phyloP scores from a whole-genome alignment of 2,888 invertebrate genomes.

The Oligia latruncula region DNA sequence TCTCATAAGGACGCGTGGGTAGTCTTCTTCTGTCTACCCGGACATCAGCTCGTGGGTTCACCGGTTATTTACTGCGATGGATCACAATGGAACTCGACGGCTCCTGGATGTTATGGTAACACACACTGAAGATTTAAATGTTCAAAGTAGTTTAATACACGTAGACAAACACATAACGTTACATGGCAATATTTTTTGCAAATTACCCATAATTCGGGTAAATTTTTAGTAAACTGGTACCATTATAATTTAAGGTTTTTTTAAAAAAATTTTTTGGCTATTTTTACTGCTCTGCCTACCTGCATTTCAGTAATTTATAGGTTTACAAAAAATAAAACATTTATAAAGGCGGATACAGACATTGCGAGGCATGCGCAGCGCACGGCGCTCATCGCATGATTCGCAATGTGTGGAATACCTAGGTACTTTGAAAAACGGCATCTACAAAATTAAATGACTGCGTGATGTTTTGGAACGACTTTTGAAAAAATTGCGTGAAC shows the following conservation, averaged over 20 bases:
- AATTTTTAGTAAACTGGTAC: constrained; percentile 9
- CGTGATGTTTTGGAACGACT: too few relatives aligned
- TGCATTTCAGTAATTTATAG: neutral
- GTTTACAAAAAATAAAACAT: neutral
- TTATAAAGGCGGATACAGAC: too few relatives aligned
- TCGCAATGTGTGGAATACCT: too few relatives aligned
- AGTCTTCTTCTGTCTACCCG: constrained; percentile 92
- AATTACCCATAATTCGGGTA: constrained; percentile 35
- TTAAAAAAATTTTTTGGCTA: too few relatives aligned
- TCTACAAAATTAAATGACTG: too few relatives aligned
- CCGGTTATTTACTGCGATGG: constrained; percentile 93
- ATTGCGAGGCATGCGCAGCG: too few relatives aligned
- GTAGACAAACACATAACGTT: constrained; percentile 2
- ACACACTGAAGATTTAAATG: neutral
- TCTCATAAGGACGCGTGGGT: constrained; percentile 90
- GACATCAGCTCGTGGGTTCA: constrained; percentile 91
- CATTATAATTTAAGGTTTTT: neutral
- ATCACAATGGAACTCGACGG: constrained; percentile 91
- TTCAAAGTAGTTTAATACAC: neutral
- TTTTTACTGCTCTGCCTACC: neutral
- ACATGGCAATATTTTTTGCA: neutral
- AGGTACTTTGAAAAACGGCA: too few relatives aligned
- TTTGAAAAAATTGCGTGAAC: too few relatives aligned
- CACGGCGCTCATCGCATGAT: too few relatives aligned
- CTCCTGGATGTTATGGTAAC: constrained; percentile 92